phyloP scores from a whole-genome alignment of 2,797 vertebrate genomes.

The Catharus ustulatus region DNA sequence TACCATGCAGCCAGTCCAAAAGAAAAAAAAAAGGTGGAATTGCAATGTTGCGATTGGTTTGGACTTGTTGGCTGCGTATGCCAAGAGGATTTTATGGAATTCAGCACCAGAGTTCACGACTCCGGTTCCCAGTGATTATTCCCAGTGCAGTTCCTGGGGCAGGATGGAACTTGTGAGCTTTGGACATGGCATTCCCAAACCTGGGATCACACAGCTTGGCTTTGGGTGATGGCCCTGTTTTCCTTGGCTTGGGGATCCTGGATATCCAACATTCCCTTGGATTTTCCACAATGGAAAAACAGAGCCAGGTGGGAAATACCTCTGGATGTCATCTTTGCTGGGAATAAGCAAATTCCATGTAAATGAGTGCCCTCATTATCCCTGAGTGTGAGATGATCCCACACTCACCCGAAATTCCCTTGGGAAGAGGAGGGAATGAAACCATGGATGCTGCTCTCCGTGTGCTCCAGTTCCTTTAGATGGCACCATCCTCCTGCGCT shows the following conservation, averaged over 20 bases:
- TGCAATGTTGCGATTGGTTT: conserved; percentile 7
- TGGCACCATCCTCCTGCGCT: conserved; percentile 75
- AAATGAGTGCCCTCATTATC: not conserved
- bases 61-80: not conserved
- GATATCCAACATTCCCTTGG: not conserved
- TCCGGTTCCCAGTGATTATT: not conserved
- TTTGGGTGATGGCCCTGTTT: not conserved
- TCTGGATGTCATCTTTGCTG: not conserved
- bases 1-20: not conserved
- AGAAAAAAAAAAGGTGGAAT: not conserved
- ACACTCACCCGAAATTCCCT: not conserved
- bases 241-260: accelerated
- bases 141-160: accelerated
- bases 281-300: not conserved
- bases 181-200: not conserved
- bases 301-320: not conserved
- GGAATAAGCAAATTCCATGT: not conserved
- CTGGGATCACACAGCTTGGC: not conserved
- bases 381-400: not conserved
- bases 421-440: not conserved
- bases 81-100: not conserved
- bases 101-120: accelerated
- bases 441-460: not conserved
- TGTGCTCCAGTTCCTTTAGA: conserved; percentile 73
- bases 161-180: not conserved